Conservation (phyloP, 2,113 vertebrate genomes). For the Miniopterus natalensis region DNA sequence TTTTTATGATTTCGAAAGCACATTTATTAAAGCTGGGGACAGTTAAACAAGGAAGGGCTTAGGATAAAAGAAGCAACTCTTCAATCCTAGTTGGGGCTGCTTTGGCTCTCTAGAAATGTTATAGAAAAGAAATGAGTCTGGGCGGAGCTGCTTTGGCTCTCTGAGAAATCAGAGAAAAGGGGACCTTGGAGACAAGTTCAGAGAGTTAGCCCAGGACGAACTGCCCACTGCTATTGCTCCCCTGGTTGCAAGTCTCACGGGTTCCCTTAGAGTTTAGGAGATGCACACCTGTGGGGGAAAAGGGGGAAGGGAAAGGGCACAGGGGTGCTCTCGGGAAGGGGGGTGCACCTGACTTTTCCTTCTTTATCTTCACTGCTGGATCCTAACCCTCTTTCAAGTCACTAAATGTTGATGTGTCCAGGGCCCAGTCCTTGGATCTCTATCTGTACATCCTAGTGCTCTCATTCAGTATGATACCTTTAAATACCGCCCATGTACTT, state of each 20-base stretch:
- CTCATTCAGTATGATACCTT: background rate
- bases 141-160: background rate
- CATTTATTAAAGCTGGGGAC: background rate
- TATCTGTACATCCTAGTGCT: background rate
- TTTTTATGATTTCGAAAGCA: background rate
- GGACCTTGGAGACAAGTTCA: background rate
- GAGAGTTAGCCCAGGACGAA: background rate
- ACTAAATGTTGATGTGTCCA: background rate
- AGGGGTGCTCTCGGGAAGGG: background rate
- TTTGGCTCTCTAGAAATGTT: background rate
- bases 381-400: background rate
- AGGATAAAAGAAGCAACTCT: background rate
- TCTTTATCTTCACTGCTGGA: constrained; percentile 1
- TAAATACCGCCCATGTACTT: background rate
- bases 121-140: background rate
- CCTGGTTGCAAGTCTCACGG: background rate
- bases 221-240: background rate
- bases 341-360: background rate
- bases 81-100: background rate
- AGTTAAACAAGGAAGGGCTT: background rate
- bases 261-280: background rate
- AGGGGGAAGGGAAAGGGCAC: background rate
- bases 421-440: background rate
- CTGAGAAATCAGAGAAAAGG: background rate
- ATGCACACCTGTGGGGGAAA: background rate